These are phyloP conservation scores for Orius insidiosus DNA, from an alignment of 1,140 invertebrate species.

Conservation along the genomic window DNA sequence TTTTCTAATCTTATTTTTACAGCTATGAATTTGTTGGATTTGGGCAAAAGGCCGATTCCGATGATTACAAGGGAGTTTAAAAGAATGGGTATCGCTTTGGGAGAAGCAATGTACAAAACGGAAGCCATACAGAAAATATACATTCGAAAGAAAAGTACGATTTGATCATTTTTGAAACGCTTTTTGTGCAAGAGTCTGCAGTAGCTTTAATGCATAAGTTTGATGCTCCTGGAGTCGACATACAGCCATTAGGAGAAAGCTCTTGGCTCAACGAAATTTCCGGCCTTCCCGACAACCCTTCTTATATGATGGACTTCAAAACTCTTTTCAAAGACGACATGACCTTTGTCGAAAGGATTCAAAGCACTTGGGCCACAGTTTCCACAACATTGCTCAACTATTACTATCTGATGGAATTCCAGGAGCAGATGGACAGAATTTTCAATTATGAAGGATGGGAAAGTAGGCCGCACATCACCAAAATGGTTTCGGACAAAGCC, in stretches of 20 bases:
- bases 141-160: slow-evolving; percentile 19
- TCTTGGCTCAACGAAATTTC: slow-evolving; percentile 11
- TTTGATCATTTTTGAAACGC: slow-evolving; percentile 20
- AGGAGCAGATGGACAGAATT: not conserved
- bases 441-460: slow-evolving; percentile 18
- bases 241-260: not conserved
- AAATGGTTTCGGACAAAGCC: slow-evolving; percentile 15
- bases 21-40: too few relatives aligned
- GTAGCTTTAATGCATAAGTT: slow-evolving; percentile 20
- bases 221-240: slow-evolving; percentile 18
- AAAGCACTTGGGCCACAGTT: not conserved
- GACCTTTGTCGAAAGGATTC: slow-evolving; percentile 1
- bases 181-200: slow-evolving; percentile 23
- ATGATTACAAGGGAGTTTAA: too few relatives aligned
- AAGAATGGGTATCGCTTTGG: too few relatives aligned
- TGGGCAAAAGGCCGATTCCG: too few relatives aligned
- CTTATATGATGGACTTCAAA: slow-evolving; percentile 12
- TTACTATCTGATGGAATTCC: not conserved
- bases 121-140: not conserved
- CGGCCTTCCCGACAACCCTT: slow-evolving; percentile 8
- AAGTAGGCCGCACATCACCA: slow-evolving; percentile 34
- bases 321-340: slow-evolving; percentile 1
- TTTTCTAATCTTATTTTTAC: too few relatives aligned
- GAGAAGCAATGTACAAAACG: too few relatives aligned
- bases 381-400: not conserved